Conservation (phyloP, 2,797 vertebrate species). For the Pipistrellus kuhlii region DNA sequence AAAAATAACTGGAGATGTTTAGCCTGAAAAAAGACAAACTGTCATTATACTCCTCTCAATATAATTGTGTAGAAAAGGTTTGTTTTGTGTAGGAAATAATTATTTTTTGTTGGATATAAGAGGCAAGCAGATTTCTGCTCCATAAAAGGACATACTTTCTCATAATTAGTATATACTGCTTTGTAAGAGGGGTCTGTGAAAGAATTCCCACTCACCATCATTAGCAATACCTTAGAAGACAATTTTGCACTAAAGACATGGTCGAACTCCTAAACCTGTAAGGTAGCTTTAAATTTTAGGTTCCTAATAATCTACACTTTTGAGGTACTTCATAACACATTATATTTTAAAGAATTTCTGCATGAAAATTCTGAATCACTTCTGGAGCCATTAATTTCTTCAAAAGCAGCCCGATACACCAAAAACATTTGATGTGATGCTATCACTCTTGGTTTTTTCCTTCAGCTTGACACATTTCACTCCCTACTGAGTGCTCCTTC, state of each 20-base stretch:
- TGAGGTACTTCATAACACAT: not conserved
- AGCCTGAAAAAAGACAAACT: not conserved
- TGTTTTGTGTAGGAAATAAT: not conserved
- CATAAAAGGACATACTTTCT: not conserved
- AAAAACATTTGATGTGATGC: not conserved
- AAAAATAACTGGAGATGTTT: not conserved
- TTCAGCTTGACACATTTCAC: not conserved
- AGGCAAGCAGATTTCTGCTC: not conserved
- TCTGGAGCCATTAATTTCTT: constrained; percentile 25
- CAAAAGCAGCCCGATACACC: not conserved
- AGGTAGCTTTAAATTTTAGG: constrained; percentile 42
- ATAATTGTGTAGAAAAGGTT: not conserved
- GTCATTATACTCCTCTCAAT: not conserved
- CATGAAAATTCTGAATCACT: constrained; percentile 22
- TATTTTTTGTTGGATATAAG: not conserved
- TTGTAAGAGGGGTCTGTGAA: not conserved
- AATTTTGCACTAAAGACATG: constrained; percentile 24
- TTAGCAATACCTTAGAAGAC: constrained; percentile 24
- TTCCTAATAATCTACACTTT: constrained; percentile 1
- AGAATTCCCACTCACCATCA: not conserved
- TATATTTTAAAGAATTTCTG: not conserved
- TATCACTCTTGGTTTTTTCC: not conserved
- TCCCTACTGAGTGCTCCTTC: not conserved
- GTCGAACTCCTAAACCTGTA: not conserved
- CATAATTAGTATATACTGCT: constrained; percentile 9